These are phyloP conservation scores for Portunus trituberculatus DNA, from an alignment of 1,140 invertebrate genomes.

Conservation along the genomic window DNA sequence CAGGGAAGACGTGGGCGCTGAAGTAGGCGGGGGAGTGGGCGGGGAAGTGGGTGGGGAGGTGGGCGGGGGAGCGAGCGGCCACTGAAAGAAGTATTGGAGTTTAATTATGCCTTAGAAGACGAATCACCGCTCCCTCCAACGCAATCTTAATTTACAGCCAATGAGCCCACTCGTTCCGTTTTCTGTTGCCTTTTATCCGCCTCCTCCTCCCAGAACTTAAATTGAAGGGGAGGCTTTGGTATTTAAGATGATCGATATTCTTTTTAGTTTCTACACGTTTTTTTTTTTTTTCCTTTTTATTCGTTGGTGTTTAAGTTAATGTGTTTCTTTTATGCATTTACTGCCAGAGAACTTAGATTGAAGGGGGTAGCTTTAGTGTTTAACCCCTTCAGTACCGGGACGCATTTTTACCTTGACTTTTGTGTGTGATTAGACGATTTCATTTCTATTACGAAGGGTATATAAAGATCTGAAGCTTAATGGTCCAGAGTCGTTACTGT, in stretches of 20 bases:
- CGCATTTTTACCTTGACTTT: too few relatives aligned
- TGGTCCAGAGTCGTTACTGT: too few relatives aligned
- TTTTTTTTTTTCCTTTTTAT: too few relatives aligned
- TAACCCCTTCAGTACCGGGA: too few relatives aligned
- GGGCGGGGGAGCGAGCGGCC: conserved; percentile 36
- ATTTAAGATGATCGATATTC: too few relatives aligned
- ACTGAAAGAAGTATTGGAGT: conserved; percentile 71
- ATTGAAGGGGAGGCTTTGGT: too few relatives aligned
- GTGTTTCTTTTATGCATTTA: not conserved
- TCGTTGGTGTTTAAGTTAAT: too few relatives aligned
- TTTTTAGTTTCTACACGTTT: too few relatives aligned
- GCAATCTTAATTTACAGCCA: conserved; percentile 73
- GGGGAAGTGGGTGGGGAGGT: conserved; percentile 32
- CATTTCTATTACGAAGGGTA: too few relatives aligned
- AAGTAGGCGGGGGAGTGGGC: conserved; percentile 32
- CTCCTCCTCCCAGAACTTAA: not conserved
- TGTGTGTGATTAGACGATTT: too few relatives aligned
- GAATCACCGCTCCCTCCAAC: conserved; percentile 62
- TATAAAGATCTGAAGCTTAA: too few relatives aligned
- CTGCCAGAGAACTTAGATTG: too few relatives aligned
- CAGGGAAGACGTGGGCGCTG: not conserved
- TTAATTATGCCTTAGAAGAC: conserved; percentile 70
- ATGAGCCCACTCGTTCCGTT: conserved; percentile 27
- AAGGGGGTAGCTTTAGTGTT: not conserved
- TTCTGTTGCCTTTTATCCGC: not conserved